Base-by-base conservation (phyloP, 2,888 invertebrate species). In the Schizotus pectinicornis region DNA sequence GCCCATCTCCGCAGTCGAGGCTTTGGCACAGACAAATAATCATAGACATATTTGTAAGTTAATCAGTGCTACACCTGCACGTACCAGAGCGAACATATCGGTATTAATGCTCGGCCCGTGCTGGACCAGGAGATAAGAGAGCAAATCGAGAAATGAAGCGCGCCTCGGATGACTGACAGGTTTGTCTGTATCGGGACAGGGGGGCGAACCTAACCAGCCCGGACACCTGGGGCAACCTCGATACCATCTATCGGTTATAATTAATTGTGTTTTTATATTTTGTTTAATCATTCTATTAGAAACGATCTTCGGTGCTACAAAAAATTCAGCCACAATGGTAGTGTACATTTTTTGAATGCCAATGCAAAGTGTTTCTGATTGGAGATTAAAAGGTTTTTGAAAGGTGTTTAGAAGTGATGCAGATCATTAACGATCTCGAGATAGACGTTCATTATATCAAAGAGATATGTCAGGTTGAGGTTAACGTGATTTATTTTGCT, bases 241-340 rank as follows among this genome's bases (percentile, higher is more conserved):
- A 78, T 78, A 78, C 73, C 73, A 79, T 77, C 77, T 73, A 76
- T 77, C 74, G 74, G 73, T 74, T 76, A 77, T 78, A 78, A 79
- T 78, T 79, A 79, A 79, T 78, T 79, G 79, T 79, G 77, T 79
- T 79, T 78, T 79, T 77, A 78, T 78, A 79, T 79, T 79, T 76
- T 78, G 79, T 79, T 78, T 78, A 78, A 79, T 79, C 78, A 79
- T 79, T 77, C 77, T 77, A 77, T 77, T 77, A 77, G 76, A 76
- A 75, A 71, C 72, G 75, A 77, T 69, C 71, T 69, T 64, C 47
- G 60, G 22, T 33, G 42, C 39, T 12, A 38, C 32, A 43, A 64
- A 59, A 54, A 45, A 57, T 61, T 50, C 64, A 59, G 59, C 56
- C 55, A 63, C 47, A 63, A 70, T 70, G 69, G 68, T 66, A 69